Conservation (phyloP, 2,888 invertebrate species). For the Lasioglossum pauxillum region DNA sequence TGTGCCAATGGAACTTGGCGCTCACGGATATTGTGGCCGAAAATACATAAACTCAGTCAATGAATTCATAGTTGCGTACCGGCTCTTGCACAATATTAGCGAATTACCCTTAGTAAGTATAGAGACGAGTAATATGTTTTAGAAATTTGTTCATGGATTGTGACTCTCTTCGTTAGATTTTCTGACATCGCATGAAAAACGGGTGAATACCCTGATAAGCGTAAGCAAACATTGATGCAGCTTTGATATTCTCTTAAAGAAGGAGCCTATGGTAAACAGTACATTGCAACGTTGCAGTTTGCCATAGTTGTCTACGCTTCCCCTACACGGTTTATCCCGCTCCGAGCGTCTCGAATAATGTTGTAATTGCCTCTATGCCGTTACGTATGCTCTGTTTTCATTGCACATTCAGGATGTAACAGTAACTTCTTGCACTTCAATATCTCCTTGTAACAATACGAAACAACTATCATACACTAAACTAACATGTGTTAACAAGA, state of each 20-base stretch:
- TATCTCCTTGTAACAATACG: not conserved
- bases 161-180: too few relatives aligned
- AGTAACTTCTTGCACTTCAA: not conserved
- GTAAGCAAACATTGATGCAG: not conserved
- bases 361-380: not conserved
- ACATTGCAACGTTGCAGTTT: not conserved
- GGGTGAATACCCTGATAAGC: not conserved
- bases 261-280: not conserved
- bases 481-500: not conserved
- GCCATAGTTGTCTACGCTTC: not conserved
- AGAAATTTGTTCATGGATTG: too few relatives aligned
- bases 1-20: conserved; percentile 64
- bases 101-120: not conserved
- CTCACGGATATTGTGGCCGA: conserved; percentile 48
- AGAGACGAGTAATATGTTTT: too few relatives aligned
- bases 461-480: not conserved
- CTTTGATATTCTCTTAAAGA: not conserved
- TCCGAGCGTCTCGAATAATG: not conserved
- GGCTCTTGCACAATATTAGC: conserved; percentile 22
- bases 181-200: too few relatives aligned
- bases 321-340: not conserved
- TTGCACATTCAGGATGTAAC: not conserved
- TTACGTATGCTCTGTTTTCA: not conserved
- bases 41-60: conserved; percentile 61
- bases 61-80: conserved; percentile 47